These are phyloP conservation scores for Hepsetus odoe DNA, from an alignment of 2,113 vertebrate species.

Conservation along the genomic window DNA sequence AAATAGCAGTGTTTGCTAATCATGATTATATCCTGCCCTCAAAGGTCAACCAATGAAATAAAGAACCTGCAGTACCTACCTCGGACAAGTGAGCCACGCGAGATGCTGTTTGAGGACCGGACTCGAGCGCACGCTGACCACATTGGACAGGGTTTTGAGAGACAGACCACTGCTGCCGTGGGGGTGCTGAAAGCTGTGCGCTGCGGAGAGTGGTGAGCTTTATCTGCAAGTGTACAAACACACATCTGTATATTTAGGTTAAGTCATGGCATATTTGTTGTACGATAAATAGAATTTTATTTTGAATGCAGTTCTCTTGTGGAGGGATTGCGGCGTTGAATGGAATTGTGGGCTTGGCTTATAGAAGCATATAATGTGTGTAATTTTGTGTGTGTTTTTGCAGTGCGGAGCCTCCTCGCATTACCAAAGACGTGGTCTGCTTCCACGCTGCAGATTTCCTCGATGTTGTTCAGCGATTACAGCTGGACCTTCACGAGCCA, in stretches of 20 bases:
- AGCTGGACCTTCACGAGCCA: slow-evolving; percentile 93
- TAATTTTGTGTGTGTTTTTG: slow-evolving; percentile 29
- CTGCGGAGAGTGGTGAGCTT: slow-evolving; percentile 84
- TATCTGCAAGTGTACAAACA: neutral
- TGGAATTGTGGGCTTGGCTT: neutral
- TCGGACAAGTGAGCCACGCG: slow-evolving; percentile 93
- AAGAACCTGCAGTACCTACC: slow-evolving; percentile 99
- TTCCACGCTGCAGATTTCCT: slow-evolving; percentile 95
- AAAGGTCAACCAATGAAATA: slow-evolving; percentile 97
- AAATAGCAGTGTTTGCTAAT: neutral
- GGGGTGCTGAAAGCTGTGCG: slow-evolving; percentile 94
- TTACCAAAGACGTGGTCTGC: slow-evolving; percentile 99
- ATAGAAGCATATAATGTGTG: neutral
- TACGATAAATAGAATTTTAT: too few relatives aligned
- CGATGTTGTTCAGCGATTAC: slow-evolving; percentile 93
- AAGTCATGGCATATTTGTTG: too few relatives aligned
- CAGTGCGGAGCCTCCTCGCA: slow-evolving; percentile 90
- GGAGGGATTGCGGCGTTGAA: too few relatives aligned
- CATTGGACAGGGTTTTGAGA: slow-evolving; percentile 96
- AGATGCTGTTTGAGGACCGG: slow-evolving; percentile 96
- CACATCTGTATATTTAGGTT: too few relatives aligned
- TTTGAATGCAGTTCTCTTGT: too few relatives aligned
- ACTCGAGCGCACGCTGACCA: slow-evolving; percentile 96
- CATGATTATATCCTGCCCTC: slow-evolving; percentile 5
- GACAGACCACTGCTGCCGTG: slow-evolving; percentile 94